Evolutionary conservation across 1,140 invertebrate genomes (phyloP).

Genomic region (Neodiprion lecontei): DNA sequence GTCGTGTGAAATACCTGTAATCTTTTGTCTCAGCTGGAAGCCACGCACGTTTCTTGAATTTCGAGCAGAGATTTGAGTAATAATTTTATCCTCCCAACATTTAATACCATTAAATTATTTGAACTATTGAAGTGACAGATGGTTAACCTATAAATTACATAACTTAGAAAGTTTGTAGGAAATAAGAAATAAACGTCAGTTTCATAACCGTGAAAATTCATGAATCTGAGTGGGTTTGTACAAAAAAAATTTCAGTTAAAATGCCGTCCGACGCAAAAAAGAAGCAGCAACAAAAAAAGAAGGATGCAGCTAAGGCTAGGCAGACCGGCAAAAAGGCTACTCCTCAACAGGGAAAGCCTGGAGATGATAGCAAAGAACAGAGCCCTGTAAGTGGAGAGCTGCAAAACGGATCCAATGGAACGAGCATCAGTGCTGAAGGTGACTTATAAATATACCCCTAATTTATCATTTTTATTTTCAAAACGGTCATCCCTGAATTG

Average conservation of each 20-base stretch:
- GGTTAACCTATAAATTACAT: background rate
- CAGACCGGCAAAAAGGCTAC: conserved; percentile 71
- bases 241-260: conserved; percentile 31
- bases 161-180: conserved; percentile 2
- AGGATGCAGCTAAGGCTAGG: conserved; percentile 87
- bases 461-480: conserved; percentile 10
- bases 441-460: conserved; percentile 15
- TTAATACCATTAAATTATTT: background rate
- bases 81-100: background rate
- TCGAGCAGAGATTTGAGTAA: background rate
- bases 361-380: conserved; percentile 64
- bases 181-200: background rate
- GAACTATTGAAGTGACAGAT: background rate
- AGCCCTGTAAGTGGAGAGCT: conserved; percentile 52
- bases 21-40: conserved; percentile 14
- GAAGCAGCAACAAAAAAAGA: conserved; percentile 96
- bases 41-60: background rate
- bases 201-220: background rate
- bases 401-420: conserved; percentile 57
- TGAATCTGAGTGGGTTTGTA: background rate
- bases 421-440: conserved; percentile 62
- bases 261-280: conserved; percentile 99
- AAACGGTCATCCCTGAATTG: too few species aligned
- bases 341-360: conserved; percentile 49
- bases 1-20: background rate